Conservation (phyloP, 2,888 invertebrate genomes). For the Yponomeuta cagnagella region DNA sequence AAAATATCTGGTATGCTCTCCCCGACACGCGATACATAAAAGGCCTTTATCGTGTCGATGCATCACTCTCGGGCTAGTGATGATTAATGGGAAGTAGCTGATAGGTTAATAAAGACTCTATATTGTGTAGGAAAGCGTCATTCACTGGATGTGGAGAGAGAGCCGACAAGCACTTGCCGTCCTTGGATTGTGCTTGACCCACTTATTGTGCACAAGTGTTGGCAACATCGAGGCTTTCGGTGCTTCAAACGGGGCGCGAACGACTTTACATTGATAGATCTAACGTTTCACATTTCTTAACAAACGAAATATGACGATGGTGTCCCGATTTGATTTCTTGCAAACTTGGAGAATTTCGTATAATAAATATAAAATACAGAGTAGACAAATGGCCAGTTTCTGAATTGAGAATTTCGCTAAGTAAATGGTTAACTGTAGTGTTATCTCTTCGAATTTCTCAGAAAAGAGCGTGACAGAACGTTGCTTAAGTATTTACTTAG, state of each 20-base stretch:
- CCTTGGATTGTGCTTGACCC: conserved; percentile 60
- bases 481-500: no score
- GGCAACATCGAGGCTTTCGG: conserved; percentile 17
- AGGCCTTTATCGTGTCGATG: conserved; percentile 32
- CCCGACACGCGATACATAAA: conserved; percentile 36
- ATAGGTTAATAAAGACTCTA: conserved; percentile 52
- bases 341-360: no score
- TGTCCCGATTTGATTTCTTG: no score
- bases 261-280: conserved; percentile 13
- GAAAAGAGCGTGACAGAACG: no score
- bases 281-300: conserved; percentile 4
- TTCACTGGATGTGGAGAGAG: conserved; percentile 21
- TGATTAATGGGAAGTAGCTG: conserved; percentile 55
- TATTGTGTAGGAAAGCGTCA: conserved; percentile 31
- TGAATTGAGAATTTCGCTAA: no score
- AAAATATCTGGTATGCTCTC: conserved; percentile 31
- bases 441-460: no score
- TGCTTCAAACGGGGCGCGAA: conserved; percentile 1
- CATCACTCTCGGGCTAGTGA: conserved; percentile 26
- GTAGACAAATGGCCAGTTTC: no score
- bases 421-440: no score
- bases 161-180: conserved; percentile 35
- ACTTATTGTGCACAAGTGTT: conserved; percentile 47
- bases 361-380: no score
- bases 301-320: no score